Evolutionary conservation across 1,140 invertebrate species (phyloP), one percentile per base, ranked within the genome.

Genomic region (Leptonema lineaticorne): DNA sequence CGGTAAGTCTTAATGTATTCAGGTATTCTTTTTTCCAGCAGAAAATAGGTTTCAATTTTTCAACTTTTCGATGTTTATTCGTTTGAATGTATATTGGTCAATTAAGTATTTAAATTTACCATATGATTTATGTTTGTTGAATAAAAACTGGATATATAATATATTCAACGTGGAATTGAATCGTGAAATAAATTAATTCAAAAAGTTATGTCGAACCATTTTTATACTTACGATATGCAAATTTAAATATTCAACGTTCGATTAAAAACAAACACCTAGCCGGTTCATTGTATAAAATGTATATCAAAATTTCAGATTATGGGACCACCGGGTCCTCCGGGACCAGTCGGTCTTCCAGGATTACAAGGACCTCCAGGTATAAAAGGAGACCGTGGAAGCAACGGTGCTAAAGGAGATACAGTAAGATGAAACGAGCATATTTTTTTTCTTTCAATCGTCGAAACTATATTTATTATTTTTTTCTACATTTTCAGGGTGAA

Each of bases 381-480:
- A 75, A 95, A 95, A 81, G 93, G 93, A 64, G 92, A 94, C 75
- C 85, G 89, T 80, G 92, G 92, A 74, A 87, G 88, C 75, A 91
- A 93, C 74, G 95, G 95, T 71, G 82, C 86, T 57, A 95, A 96
- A 83, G 94, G 95, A 74, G 94, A 95, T 83, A 81, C 87, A 75
- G 94, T 95, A 85, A 86, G 85, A 86, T 79, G 72, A 48, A 65
- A 58, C 68, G 48, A 11, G 30, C 24, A 16, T 41, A 62, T 45
- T 62, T 37, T 16, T 62, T 45, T 41, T 53, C 26, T 60, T 68
- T 62, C 59, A 59, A 22, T 46, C 29, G n/a, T 1, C 16, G 8
- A 24, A 22, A 57, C 8, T 24, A 57, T 45, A 45, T 14, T 45
- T 45, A n/a, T 45, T 45, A 6, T 45, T 8, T 69, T 46, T 65